Evolutionary conservation across 2,888 invertebrate genomes (phyloP), one percentile per base, ranked within the genome.

Genomic region (Limnephilus auricula): DNA sequence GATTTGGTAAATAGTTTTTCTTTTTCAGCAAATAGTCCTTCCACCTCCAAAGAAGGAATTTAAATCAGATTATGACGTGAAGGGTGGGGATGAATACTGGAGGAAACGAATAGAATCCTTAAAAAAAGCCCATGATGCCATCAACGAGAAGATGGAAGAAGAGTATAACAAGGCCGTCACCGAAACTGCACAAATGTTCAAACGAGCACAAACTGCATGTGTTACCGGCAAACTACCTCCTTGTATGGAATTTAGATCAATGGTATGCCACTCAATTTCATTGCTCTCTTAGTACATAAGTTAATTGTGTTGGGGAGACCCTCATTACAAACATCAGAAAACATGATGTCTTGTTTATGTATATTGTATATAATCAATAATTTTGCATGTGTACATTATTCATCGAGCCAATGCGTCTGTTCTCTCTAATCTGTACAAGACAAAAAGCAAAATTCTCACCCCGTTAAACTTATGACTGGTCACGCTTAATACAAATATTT

Each of bases 151-250:
- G 65, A 93, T 93, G 92, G 92, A 93, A 89, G 91, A 83, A 50
- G 93, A 93, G 78, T 93, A 92, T 65, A 91, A 93, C 84, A 92
- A 92, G 86, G 92, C 93, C 0, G 88, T 93, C 32, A 79, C 88
- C 3, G 92, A 93, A 40, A 93, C 93, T 37, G 91, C 89, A 31
- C 92, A 92, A 80, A 92, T 93, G 92, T 93, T 92, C 80, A 92
- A 92, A 87, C 78, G 91, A 80, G 90, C 93, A 34, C 92, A 92
- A 89, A 90, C 92, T 45, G 86, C 91, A 1, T 89, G 91, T 34
- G 87, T 90, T 34, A 84, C 37, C 34, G 92, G 93, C n/a, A 93
- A 92, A 86, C 83, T 92, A 37, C 93, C 93, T 34, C 93, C 93
- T 2, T 93, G 93, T 87, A 90, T 91, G 86, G 92, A 92, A 32